Conservation (phyloP, 2,888 invertebrate species). For the Himalopsyche japonica region DNA sequence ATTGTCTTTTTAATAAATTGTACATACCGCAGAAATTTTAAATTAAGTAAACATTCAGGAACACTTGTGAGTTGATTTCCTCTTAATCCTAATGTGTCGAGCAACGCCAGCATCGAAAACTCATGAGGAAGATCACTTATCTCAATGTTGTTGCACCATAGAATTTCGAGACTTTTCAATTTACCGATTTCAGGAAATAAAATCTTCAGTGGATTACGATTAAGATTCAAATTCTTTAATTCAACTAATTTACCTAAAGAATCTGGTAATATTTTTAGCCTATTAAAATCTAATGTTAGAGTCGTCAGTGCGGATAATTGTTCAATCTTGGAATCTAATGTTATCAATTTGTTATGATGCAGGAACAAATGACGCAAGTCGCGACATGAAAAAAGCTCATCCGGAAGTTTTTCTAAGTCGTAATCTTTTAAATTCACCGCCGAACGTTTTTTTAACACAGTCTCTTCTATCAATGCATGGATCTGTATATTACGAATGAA, state of each 20-base stretch:
- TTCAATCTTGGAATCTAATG: constrained; percentile 56
- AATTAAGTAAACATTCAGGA: constrained; percentile 47
- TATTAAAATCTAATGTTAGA: constrained; percentile 69
- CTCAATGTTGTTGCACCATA: constrained; percentile 51
- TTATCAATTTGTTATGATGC: constrained; percentile 64
- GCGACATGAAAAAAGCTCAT: constrained; percentile 59
- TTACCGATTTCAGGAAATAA: constrained; percentile 61
- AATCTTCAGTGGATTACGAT: constrained; percentile 65
- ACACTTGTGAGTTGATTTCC: constrained; percentile 47
- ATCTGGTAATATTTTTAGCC: constrained; percentile 62
- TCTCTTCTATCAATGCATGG: constrained; percentile 68
- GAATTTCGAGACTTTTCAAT: constrained; percentile 44
- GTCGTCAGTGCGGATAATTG: constrained; percentile 62
- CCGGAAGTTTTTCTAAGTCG: constrained; percentile 66
- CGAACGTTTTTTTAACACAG: constrained; percentile 61
- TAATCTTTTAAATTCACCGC: constrained; percentile 66
- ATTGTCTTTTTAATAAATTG: background rate
- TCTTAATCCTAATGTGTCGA: constrained; percentile 51
- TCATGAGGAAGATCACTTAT: constrained; percentile 46
- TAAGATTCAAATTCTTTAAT: constrained; percentile 66
- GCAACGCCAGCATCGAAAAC: constrained; percentile 46
- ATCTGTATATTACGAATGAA: constrained; percentile 71
- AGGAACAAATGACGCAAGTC: constrained; percentile 65
- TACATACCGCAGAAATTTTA: constrained; percentile 46
- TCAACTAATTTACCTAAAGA: constrained; percentile 63